phyloP scores from a whole-genome alignment of 2,888 invertebrate genomes.

The Andrena praecox region DNA sequence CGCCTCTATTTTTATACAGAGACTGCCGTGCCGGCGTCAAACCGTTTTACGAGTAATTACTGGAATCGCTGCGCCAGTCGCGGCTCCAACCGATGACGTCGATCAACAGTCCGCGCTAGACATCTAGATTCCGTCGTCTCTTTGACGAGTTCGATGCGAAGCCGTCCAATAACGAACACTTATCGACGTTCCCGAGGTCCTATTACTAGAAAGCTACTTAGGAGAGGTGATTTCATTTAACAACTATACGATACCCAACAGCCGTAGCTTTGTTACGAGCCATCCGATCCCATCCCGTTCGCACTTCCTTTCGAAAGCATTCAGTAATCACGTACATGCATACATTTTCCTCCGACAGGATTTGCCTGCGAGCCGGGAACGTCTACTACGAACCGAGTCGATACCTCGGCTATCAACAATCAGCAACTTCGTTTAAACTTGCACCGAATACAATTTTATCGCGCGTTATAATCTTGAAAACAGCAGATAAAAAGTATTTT shows the following conservation, averaged over 20 bases:
- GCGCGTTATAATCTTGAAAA: not conserved
- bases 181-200: not conserved
- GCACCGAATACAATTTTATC: not conserved
- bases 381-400: not conserved
- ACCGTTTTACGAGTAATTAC: constrained; percentile 60
- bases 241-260: not conserved
- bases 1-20: constrained; percentile 63
- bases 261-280: not conserved
- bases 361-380: too few relatives aligned
- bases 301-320: not conserved
- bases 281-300: not conserved
- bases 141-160: not conserved
- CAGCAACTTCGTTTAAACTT: not conserved
- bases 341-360: not conserved
- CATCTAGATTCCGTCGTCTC: constrained; percentile 42
- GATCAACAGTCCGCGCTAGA: constrained; percentile 39
- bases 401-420: not conserved
- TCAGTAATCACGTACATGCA: not conserved
- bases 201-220: not conserved
- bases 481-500: not conserved
- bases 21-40: constrained; percentile 35
- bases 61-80: constrained; percentile 28
- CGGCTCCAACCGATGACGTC: constrained; percentile 12
- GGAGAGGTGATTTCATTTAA: constrained; percentile 4
- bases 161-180: constrained; percentile 3